Conservation (phyloP, 2,888 invertebrate species). For the Leptarthrus brevirostris region DNA sequence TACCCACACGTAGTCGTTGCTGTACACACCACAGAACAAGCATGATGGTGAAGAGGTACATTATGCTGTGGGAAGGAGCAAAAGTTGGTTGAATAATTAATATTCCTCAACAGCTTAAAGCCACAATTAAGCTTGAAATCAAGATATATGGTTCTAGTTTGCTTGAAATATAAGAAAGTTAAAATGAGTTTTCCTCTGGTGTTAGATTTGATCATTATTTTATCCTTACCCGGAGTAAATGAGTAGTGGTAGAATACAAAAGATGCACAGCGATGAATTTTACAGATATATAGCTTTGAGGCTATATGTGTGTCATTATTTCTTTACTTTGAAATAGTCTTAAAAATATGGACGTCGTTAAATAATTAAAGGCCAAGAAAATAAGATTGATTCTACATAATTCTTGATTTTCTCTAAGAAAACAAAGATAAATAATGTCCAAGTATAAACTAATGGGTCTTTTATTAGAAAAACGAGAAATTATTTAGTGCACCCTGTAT, state of each 20-base stretch:
- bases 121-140: conserved; percentile 57
- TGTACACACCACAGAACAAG: conserved; percentile 40
- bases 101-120: conserved; percentile 57
- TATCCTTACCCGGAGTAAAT: neutral
- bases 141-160: conserved; percentile 57
- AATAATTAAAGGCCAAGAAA: conserved; percentile 16
- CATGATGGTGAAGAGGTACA: conserved; percentile 31
- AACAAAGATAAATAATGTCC: too few species aligned
- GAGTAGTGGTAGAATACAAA: neutral
- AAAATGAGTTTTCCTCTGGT: conserved; percentile 50
- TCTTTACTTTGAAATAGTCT: neutral
- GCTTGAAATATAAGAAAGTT: conserved; percentile 56
- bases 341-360: conserved; percentile 27
- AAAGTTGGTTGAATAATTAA: conserved; percentile 57
- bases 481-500: too few species aligned
- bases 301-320: neutral
- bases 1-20: conserved; percentile 39
- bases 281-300: too few species aligned
- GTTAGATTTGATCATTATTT: conserved; percentile 44
- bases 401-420: neutral
- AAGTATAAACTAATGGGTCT: too few species aligned
- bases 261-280: neutral
- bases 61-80: conserved; percentile 44
- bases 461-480: too few species aligned
- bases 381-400: neutral